Evolutionary conservation across 92 coral and sea anemone species (phyloP).

Genomic region (Blastomussa wellsi): DNA sequence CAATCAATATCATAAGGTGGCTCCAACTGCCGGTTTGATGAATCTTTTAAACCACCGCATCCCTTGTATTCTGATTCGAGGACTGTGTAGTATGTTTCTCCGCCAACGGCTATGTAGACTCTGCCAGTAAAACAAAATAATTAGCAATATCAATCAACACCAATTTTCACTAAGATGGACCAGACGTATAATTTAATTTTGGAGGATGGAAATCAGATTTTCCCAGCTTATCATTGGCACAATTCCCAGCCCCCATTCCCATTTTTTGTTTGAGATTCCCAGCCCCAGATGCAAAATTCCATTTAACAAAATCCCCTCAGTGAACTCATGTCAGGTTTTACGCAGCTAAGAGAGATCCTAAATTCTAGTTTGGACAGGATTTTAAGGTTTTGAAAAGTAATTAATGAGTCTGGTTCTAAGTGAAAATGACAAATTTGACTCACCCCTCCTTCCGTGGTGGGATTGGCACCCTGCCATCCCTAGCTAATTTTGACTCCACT

Average conservation of each 20-base stretch:
- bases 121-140: conserved; percentile 21
- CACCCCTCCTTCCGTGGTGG: conserved; percentile 85
- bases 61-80: conserved; percentile 54
- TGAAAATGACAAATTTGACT: neutral
- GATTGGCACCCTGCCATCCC: conserved; percentile 82
- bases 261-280: too few relatives aligned
- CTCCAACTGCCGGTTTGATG: conserved; percentile 45
- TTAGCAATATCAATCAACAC: neutral
- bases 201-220: too few relatives aligned
- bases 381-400: neutral
- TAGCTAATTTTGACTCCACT: conserved; percentile 75
- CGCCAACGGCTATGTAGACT: conserved; percentile 76
- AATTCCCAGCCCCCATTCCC: too few relatives aligned
- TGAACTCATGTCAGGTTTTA: too few relatives aligned
- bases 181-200: too few relatives aligned
- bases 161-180: neutral
- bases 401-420: too few relatives aligned
- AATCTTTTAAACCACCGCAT: conserved; percentile 63
- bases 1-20: conserved; percentile 70
- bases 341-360: too few relatives aligned
- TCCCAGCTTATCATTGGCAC: too few relatives aligned
- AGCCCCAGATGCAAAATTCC: too few relatives aligned
- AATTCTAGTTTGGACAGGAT: too few relatives aligned
- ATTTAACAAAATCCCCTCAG: too few relatives aligned
- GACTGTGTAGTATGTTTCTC: conserved; percentile 55